Base-by-base conservation (phyloP, 1,140 invertebrate genomes). In the Centruroides sculpturatus region DNA sequence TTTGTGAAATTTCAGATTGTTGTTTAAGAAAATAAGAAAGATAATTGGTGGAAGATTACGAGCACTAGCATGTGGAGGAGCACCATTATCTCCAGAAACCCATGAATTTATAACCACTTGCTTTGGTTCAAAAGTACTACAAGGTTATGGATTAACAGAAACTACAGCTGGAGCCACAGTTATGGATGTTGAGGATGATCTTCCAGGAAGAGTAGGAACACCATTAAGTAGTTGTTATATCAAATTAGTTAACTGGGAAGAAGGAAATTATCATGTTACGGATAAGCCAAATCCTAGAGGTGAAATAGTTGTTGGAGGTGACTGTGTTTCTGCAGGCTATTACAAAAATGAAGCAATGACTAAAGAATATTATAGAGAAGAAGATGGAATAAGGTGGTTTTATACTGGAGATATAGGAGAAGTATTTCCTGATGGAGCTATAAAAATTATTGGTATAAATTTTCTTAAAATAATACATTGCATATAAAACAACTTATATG, bases 111-210 rank as follows among this genome's bases (percentile, higher is more conserved):
- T 98, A 67, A 88, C 93, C 72, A 83, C 89, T 61, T 95, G 92
- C 72, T 81, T 99, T 35, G 96, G 92, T 72, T 85, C 88, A 51
- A 85, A 85, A 55, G 82, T 98, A 36, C 82, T 91, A 54, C 92
- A 96, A 73, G 96, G 95, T 11, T 69, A 99, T 77, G 96, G 95
- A 7, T 81, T 98, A 47, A 99, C 96, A 3, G 95, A 99, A 81
- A 97, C 93, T 9, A 88, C 87, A 3, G 68, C 67, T 9, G 64
- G 67, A 46, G 67, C 61, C 36, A 68, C 69, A 6, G 36, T 69
- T 3, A 70, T 70, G 69, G 64, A 64, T 47, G 52, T 68, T 11
- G 52, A 66, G 46, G 72, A 73, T 65, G 56, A 61, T 49, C 60
- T 61, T 35, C 64, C 64, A n/a, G 69, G 71, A 36, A 56, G 67